These are phyloP conservation scores for Phrynocephalus vlangalii DNA, from an alignment of 2,797 vertebrate genomes.

Conservation along the genomic window DNA sequence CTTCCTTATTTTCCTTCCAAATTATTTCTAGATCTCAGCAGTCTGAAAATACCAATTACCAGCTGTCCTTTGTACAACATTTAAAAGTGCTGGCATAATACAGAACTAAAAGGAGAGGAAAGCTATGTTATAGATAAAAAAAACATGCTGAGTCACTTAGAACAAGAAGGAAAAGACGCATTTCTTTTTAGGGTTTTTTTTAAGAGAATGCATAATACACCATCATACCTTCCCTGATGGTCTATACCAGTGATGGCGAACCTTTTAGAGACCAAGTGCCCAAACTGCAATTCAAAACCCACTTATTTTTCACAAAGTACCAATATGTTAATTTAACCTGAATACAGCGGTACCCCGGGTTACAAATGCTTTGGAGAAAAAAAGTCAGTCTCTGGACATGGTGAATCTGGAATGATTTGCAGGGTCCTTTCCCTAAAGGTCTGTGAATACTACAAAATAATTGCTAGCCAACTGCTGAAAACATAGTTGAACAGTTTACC, in stretches of 20 bases:
- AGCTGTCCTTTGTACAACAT: neutral
- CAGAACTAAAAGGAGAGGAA: neutral
- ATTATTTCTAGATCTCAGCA: constrained; percentile 18
- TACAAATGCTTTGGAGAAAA: no score
- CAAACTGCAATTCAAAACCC: no score
- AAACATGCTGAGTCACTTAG: constrained; percentile 26
- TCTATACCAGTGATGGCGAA: neutral
- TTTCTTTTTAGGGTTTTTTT: neutral
- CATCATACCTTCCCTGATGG: constrained; percentile 22
- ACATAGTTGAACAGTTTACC: no score
- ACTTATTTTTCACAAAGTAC: no score
- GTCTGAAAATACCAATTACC: neutral
- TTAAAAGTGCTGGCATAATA: constrained; percentile 7
- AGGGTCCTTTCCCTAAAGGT: no score
- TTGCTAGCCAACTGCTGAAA: no score
- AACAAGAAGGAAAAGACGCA: neutral
- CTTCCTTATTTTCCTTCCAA: constrained; percentile 39
- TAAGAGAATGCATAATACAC: neutral
- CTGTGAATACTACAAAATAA: no score
- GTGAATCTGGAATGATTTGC: no score
- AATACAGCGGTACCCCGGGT: no score
- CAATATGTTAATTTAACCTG: no score
- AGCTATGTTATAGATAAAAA: neutral
- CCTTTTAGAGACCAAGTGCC: no score
- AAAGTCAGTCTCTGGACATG: no score